Base-by-base conservation (phyloP, 2,113 vertebrate species). In the Gnathonemus echidnorhynchus region DNA sequence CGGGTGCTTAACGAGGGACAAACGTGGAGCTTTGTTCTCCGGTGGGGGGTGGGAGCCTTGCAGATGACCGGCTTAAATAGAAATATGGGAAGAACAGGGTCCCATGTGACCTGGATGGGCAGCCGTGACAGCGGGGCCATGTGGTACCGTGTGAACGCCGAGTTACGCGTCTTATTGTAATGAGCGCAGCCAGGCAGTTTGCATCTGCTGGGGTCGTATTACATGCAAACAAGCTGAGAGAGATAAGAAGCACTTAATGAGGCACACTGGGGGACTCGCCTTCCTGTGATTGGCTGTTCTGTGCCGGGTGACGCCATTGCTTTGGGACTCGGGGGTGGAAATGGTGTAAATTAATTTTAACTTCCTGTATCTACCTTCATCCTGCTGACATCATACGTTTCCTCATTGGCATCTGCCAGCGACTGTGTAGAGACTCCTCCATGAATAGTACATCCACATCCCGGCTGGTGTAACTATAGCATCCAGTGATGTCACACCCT, bases 301-400 rank as follows among this genome's bases (percentile, higher is more conserved):
- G 27, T 50, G 10, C 31, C 21, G 7, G 52, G 17, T 62, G 53
- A 42, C 53, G 53, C 19, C 31, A 52, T 58, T 88, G 52, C 53
- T 21, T 88, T 58, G 27, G 35, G 52, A 10, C 31, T 62, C 4
- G 7, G 39, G 19, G 50, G 45, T 49, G 80, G 9, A 58, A 88
- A 84, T 84, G 42, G 80, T 84, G 80, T 46, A 89, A 93, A 92
- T 93, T 91, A 92, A 21, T 91, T 84, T 84, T 84, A 85, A 17
- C 48, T 46, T 86, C 42, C 84, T 86, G 21, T 8, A 46, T 50
- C 49, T 21, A 27, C 48, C 46, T 87, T 52, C n/a, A 27, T 27
- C 49, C 48, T 48, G 42, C 39, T 45, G 80, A 84, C 80, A 24
- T 77, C 70, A 77, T 77, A 17, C 15, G 5, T 77, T 39, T 39